Conservation (phyloP, 2,797 vertebrate genomes). For the Bradypodion pumilum region DNA sequence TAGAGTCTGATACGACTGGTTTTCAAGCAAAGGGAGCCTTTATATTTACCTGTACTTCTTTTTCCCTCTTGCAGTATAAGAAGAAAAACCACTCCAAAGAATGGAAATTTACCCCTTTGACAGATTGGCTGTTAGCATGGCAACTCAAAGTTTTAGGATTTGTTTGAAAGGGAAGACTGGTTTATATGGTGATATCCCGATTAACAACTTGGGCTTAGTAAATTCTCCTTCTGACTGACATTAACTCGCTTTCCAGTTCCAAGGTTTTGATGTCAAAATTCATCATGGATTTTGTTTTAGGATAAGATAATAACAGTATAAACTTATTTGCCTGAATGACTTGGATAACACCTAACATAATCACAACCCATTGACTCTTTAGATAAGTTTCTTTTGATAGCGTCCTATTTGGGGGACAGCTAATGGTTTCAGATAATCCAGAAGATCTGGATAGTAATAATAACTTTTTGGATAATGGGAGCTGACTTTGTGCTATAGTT, state of each 20-base stretch:
- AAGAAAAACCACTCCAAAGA: neutral
- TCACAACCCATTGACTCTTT: neutral
- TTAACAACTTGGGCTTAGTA: neutral
- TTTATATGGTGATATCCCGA: neutral
- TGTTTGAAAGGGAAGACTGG: rapidly evolving
- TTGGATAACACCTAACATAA: conserved; percentile 8
- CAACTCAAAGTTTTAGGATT: neutral
- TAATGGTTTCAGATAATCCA: conserved; percentile 20
- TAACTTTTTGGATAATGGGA: neutral
- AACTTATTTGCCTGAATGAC: neutral
- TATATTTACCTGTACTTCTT: no score
- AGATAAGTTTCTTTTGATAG: conserved; percentile 1
- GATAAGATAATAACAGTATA: neutral
- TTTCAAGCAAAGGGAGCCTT: no score
- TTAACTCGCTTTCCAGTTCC: neutral
- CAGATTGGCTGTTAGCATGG: neutral
- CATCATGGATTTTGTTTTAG: neutral
- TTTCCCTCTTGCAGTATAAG: neutral
- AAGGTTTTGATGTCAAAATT: neutral
- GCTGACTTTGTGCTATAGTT: neutral
- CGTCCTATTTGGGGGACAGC: neutral
- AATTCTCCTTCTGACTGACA: neutral
- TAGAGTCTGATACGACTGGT: no score
- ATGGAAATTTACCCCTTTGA: neutral
- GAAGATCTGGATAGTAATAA: conserved; percentile 8